phyloP scores from a whole-genome alignment of 2,888 invertebrate genomes.

The Chymomyza caudatula region DNA sequence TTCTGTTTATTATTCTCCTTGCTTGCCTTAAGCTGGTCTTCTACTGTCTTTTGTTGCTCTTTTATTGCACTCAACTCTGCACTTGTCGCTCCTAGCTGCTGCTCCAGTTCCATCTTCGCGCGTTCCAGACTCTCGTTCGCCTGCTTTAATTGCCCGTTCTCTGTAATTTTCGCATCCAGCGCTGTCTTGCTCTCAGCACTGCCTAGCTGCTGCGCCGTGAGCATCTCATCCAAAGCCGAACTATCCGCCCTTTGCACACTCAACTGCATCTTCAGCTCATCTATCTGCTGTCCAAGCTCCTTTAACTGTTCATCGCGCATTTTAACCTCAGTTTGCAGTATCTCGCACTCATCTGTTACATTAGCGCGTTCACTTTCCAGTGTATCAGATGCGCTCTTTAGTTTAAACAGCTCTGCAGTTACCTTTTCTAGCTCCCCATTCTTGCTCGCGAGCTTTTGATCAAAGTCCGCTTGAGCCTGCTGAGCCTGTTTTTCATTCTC shows the following conservation, averaged over 20 bases:
- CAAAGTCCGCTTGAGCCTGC: conserved; percentile 37
- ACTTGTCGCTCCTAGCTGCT: background rate
- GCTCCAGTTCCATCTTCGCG: conserved; percentile 24
- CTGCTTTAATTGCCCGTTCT: conserved; percentile 25
- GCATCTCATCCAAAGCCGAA: conserved; percentile 66
- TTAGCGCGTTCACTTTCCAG: conserved; percentile 57
- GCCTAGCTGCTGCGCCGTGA: conserved; percentile 50
- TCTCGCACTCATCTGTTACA: conserved; percentile 59
- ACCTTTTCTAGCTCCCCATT: conserved; percentile 51
- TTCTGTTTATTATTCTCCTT: conserved; percentile 25
- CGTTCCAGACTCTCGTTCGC: conserved; percentile 18
- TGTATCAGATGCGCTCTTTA: conserved; percentile 45
- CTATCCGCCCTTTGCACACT: conserved; percentile 69
- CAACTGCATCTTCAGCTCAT: conserved; percentile 57
- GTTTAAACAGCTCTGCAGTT: conserved; percentile 39
- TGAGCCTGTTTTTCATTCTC: conserved; percentile 65
- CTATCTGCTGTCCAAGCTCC: conserved; percentile 52
- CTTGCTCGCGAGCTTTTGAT: conserved; percentile 52
- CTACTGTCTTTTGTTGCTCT: background rate
- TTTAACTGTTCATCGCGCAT: conserved; percentile 59
- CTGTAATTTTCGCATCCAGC: conserved; percentile 37
- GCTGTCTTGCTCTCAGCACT: conserved; percentile 35
- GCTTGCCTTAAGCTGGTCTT: conserved; percentile 19
- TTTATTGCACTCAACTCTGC: background rate
- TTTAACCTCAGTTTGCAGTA: conserved; percentile 64